Evolutionary conservation across 1,140 invertebrate genomes (phyloP), one percentile per base, ranked within the genome.

Genomic region (Yoshiicerus persimilis): DNA sequence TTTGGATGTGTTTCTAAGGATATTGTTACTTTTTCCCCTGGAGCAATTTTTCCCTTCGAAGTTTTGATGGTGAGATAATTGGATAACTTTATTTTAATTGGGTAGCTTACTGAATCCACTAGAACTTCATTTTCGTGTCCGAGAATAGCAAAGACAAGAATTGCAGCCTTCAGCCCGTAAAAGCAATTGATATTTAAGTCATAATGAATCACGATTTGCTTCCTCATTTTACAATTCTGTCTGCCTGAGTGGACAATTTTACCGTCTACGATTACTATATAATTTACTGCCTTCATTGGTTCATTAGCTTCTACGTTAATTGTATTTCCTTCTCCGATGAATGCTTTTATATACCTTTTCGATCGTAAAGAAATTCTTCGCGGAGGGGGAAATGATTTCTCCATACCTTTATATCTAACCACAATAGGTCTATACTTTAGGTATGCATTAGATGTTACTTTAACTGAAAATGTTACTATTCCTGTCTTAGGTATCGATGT

Each of bases 391-490:
- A n/a, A n/a, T n/a, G n/a, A n/a, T n/a, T n/a, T n/a, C n/a, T n/a
- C n/a, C n/a, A n/a, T n/a, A n/a, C n/a, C n/a, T n/a, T n/a, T n/a
- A n/a, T n/a, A n/a, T n/a, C n/a, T n/a, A n/a, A n/a, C n/a, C 92
- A 95, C 94, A 85, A 95, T 94, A 66, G 94, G 94, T 16, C 92
- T 92, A 36, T 95, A 94, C 5, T 93, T 92, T 83, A n/a, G n/a
- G n/a, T n/a, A n/a, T n/a, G n/a, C n/a, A n/a, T 93, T 92, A 0
- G 92, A 87, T 0, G 96, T 95, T 5, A 96, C 95, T 80, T 94
- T 94, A 89, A 96, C 96, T 88, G 36, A 38, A 38, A 6, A 38
- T 4, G 36, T 6, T 38, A 38, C 36, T 38, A 38, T 38, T 38
- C 36, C 36, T 6, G 4, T 38, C 4, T 4, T 4, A 38, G 36